Conservation (phyloP, 2,888 invertebrate genomes). For the Latrodectus hesperus region DNA sequence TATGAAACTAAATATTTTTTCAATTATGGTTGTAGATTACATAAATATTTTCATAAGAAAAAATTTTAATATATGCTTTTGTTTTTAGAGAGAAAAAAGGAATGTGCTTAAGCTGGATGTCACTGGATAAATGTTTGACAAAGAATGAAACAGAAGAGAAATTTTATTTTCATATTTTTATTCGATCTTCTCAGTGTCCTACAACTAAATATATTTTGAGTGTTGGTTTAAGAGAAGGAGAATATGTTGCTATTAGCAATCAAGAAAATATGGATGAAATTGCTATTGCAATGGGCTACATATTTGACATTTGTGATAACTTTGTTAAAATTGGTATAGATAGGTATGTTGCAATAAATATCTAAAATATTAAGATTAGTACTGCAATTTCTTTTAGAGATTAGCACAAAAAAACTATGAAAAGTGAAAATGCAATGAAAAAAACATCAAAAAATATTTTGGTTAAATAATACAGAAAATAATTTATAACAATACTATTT, state of each 20-base stretch:
- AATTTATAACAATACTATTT: too few species aligned
- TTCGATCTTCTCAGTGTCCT: conserved; percentile 16
- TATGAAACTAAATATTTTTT: too few species aligned
- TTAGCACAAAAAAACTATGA: too few species aligned
- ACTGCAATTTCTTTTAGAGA: too few species aligned
- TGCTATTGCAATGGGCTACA: conserved; percentile 64
- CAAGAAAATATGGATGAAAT: conserved; percentile 54
- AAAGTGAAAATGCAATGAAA: too few species aligned
- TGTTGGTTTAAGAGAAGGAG: conserved; percentile 47
- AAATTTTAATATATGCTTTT: conserved; percentile 10
- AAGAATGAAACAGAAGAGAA: neutral
- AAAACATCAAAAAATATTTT: too few species aligned
- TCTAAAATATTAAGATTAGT: too few species aligned
- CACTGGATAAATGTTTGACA: conserved; percentile 1
- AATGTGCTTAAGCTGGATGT: conserved; percentile 52
- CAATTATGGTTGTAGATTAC: neutral
- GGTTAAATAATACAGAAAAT: too few species aligned
- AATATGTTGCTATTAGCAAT: conserved; percentile 61
- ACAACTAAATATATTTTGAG: neutral
- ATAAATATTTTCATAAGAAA: neutral
- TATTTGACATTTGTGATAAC: conserved; percentile 35
- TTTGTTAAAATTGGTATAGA: conserved; percentile 47
- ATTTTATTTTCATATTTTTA: conserved; percentile 30
- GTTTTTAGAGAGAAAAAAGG: conserved; percentile 59
- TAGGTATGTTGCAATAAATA: conserved; percentile 32